Conservation (phyloP, 1,140 invertebrate species). For the Caerostris darwini region DNA sequence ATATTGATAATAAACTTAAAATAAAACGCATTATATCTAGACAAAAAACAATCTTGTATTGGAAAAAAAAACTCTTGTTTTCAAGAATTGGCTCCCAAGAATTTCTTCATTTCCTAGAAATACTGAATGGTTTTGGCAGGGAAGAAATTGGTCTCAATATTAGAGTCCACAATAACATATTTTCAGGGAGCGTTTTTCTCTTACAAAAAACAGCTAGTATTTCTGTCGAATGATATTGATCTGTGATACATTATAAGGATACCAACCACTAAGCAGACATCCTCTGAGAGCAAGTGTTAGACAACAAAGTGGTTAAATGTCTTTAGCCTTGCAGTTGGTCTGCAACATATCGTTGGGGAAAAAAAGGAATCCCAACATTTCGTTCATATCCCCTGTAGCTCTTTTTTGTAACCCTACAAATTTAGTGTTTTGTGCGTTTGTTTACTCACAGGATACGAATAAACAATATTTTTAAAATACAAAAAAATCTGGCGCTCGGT, state of each 20-base stretch:
- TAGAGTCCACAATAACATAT: not conserved
- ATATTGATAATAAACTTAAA: too few species aligned
- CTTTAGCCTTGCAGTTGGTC: not conserved
- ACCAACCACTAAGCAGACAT: not conserved
- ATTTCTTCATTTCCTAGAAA: not conserved
- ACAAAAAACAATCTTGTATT: not conserved
- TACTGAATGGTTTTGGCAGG: not conserved
- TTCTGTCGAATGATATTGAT: constrained; percentile 23
- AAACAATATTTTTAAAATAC: too few species aligned
- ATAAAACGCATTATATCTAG: too few species aligned
- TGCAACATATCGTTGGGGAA: not conserved
- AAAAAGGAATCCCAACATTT: not conserved
- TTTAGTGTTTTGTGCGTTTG: constrained; percentile 68
- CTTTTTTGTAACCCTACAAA: constrained; percentile 57
- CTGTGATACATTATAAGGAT: not conserved
- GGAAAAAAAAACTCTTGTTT: not conserved
- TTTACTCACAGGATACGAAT: too few species aligned
- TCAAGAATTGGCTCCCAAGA: not conserved
- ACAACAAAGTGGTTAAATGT: constrained; percentile 60
- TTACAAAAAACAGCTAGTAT: not conserved
- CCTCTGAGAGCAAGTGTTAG: constrained; percentile 47
- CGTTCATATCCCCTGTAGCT: constrained; percentile 49
- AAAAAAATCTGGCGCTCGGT: too few species aligned
- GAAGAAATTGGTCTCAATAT: not conserved
- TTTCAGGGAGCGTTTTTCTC: not conserved